Percentiles rank a stretch among this genome's conserved stretches.
These are phyloP conservation scores for Spongia lamella DNA, from an alignment of 37 sponge, comb jelly and placozoan genomes.

Conservation along the genomic window DNA sequence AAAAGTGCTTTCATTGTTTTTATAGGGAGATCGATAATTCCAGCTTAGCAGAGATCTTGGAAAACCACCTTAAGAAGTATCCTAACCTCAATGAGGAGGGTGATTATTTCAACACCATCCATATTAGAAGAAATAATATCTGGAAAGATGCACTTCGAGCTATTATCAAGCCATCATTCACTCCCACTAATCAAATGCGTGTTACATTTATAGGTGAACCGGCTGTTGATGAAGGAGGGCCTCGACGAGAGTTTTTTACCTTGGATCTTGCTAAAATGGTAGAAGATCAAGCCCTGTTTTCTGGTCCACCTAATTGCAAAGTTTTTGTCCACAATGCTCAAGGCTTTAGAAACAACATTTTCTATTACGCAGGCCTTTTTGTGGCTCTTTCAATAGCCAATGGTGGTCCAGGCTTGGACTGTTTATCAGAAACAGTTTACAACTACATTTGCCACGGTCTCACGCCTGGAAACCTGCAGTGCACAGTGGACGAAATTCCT, in stretches of 20 bases:
- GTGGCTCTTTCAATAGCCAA: conserved; percentile 18
- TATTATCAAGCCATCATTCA: not conserved
- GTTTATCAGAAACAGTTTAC: conserved; percentile 10
- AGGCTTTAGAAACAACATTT: not conserved
- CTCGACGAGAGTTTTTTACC: not conserved
- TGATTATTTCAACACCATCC: conserved; percentile 1
- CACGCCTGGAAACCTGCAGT: no score
- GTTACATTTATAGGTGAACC: conserved; percentile 27
- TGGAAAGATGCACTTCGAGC: conserved; percentile 27
- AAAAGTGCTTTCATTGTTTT: no score
- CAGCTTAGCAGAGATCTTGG: no score
- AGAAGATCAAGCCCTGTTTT: not conserved
- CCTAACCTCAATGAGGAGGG: no score
- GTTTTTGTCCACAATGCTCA: conserved; percentile 11
- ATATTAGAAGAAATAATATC: conserved; percentile 8
- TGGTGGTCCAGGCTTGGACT: conserved; percentile 29
- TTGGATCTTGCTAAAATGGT: not conserved
- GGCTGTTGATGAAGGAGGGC: conserved; percentile 13
- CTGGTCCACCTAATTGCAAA: not conserved
- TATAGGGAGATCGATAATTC: no score
- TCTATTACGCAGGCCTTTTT: not conserved
- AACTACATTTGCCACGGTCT: conserved; percentile 14
- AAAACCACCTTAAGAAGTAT: no score
- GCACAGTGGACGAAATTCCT: no score
- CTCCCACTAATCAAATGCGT: not conserved